Conservation (phyloP, 1,140 invertebrate genomes). For the Heliconius nattereri region DNA sequence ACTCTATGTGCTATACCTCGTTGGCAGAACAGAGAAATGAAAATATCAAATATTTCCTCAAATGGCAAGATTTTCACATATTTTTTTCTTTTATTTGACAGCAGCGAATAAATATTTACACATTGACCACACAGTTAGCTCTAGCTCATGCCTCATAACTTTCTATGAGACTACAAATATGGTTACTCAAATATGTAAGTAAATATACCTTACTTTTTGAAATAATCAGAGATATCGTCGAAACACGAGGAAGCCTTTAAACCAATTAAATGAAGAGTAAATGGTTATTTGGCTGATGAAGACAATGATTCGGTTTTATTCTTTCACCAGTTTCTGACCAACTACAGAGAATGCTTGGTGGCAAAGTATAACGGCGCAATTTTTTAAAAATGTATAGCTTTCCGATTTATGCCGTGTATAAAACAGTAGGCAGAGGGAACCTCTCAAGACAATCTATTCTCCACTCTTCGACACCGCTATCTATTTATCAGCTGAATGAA, state of each 20-base stretch:
- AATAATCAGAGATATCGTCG: neutral
- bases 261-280: neutral
- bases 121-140: neutral
- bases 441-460: too few species aligned
- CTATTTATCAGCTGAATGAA: too few species aligned
- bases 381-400: neutral
- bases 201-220: neutral
- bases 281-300: neutral
- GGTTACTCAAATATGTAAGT: neutral
- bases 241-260: too few species aligned
- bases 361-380: neutral
- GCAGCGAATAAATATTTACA: neutral
- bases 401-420: too few species aligned
- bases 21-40: too few species aligned
- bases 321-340: neutral
- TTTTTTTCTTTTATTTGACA: neutral
- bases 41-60: too few species aligned
- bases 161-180: neutral
- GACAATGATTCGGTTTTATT: too few species aligned
- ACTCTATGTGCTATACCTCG: too few species aligned
- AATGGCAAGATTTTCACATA: too few species aligned
- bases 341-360: neutral
- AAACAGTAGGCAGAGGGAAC: too few species aligned
- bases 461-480: too few species aligned
- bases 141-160: neutral